Conservation (phyloP, 2,888 invertebrate species). For the Hedya salicella region DNA sequence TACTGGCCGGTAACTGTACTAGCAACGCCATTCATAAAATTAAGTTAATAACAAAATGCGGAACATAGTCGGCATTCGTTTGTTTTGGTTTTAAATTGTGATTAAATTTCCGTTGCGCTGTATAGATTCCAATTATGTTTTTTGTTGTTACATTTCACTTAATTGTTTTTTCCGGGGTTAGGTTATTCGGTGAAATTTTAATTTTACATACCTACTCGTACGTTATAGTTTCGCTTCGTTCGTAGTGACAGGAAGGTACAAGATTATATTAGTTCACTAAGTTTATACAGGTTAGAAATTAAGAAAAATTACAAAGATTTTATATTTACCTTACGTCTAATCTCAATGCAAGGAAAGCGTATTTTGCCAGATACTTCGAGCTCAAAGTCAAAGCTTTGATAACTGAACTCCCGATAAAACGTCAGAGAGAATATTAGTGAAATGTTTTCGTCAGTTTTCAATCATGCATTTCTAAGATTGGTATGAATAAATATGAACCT, state of each 20-base stretch:
- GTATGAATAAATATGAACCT: not conserved
- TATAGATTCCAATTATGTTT: not conserved
- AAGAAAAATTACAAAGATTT: not conserved
- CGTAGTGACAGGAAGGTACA: too few relatives aligned
- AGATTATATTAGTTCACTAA: not conserved
- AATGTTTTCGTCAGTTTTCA: constrained; percentile 17
- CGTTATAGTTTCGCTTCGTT: not conserved
- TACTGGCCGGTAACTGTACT: not conserved
- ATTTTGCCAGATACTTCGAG: constrained; percentile 19
- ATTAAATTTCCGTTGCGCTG: not conserved
- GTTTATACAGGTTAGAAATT: constrained; percentile 11
- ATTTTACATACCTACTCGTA: not conserved
- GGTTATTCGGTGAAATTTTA: not conserved
- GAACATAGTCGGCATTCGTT: constrained; percentile 2
- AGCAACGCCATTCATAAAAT: not conserved
- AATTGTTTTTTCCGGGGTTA: not conserved
- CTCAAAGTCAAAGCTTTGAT: constrained; percentile 38
- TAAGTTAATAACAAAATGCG: not conserved
- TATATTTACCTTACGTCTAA: constrained; percentile 6
- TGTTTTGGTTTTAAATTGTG: not conserved
- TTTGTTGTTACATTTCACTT: not conserved
- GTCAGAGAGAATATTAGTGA: constrained; percentile 21
- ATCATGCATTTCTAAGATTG: constrained; percentile 5
- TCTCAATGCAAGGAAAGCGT: constrained; percentile 1
- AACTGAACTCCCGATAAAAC: constrained; percentile 12